A percentile compares a stretch with the other conserved stretches of the same genome.
Conservation (phyloP, 2,113 vertebrate species). For the Oxygymnocypris stewartii region DNA sequence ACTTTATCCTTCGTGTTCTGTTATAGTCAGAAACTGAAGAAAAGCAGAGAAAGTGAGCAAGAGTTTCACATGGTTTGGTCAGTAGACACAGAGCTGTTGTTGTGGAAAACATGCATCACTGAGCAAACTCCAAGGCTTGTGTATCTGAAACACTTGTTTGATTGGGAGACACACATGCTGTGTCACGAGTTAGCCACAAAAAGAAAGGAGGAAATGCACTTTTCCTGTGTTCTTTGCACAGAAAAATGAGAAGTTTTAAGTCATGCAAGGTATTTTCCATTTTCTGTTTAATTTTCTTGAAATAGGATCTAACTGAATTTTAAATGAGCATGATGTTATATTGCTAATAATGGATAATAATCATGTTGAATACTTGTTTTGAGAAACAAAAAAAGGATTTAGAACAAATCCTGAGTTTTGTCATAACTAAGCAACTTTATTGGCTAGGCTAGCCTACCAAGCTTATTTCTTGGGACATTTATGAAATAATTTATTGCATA, state of each 20-base stretch:
- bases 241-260: background rate
- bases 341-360: background rate
- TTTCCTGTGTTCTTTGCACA: background rate
- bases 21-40: background rate
- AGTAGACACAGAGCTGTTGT: constrained; percentile 18
- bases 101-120: constrained; percentile 30
- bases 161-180: background rate
- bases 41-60: background rate
- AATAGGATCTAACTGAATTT: background rate
- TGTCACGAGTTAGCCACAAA: background rate
- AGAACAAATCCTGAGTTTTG: too few species aligned
- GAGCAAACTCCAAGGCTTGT: constrained; percentile 20
- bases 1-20: background rate
- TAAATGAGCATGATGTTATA: background rate
- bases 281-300: background rate
- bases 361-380: background rate
- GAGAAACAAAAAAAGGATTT: too few species aligned
- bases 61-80: constrained; percentile 1
- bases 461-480: background rate
- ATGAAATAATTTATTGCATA: background rate
- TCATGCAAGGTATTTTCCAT: background rate
- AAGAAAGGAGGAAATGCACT: constrained; percentile 11
- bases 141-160: background rate
- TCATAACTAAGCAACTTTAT: background rate
- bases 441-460: background rate